phyloP scores from a whole-genome alignment of 2,888 invertebrate species.

The Archips crataeganus region DNA sequence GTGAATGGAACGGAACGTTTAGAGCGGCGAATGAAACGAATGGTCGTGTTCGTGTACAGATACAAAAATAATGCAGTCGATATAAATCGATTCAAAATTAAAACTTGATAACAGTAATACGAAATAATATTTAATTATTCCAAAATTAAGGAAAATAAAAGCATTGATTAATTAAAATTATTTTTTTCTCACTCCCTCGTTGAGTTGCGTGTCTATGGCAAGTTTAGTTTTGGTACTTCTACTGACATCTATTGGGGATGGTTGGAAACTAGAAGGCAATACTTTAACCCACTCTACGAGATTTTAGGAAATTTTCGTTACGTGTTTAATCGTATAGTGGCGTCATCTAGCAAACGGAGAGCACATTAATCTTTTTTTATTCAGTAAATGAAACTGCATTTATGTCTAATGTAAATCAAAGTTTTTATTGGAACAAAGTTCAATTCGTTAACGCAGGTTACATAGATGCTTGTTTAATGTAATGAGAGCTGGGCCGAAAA shows the following conservation, averaged over 20 bases:
- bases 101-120: background rate
- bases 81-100: background rate
- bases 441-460: too few relatives aligned
- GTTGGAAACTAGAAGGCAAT: background rate
- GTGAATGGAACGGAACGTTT: constrained; percentile 6
- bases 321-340: background rate
- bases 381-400: too few relatives aligned
- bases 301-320: background rate
- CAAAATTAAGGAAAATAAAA: background rate
- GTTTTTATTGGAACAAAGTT: too few relatives aligned
- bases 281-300: background rate
- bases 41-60: constrained; percentile 20
- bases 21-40: constrained; percentile 16
- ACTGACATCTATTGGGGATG: background rate
- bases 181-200: background rate
- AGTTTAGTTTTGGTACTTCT: background rate
- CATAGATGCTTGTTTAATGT: too few relatives aligned
- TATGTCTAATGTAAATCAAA: too few relatives aligned
- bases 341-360: background rate
- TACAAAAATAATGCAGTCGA: background rate
- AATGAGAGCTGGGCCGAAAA: too few relatives aligned
- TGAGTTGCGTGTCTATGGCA: background rate
- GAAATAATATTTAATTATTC: background rate
- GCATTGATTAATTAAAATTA: background rate
- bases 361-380: too few relatives aligned